Conservation (phyloP, 2,113 vertebrate species). For the Hystrix brachyura region DNA sequence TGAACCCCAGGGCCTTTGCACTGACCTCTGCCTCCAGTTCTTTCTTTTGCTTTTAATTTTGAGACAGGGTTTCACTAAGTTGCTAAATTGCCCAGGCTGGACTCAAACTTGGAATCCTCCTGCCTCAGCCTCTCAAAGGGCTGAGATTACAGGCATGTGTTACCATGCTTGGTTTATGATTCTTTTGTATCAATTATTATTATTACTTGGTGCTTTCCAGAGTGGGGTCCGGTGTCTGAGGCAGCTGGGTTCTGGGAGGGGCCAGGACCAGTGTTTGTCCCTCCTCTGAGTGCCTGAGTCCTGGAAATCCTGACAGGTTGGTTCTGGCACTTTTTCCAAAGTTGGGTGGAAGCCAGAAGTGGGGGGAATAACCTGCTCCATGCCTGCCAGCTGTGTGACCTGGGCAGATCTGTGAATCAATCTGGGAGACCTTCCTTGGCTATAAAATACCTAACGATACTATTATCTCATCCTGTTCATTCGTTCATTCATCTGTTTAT, state of each 20-base stretch:
- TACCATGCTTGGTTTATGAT: not conserved
- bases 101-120: not conserved
- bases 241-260: not conserved
- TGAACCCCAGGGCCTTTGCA: not conserved
- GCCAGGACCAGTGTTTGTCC: not conserved
- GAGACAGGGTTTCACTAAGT: not conserved
- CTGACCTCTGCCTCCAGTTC: not conserved
- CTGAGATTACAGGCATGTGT: not conserved
- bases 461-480: not conserved
- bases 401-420: not conserved
- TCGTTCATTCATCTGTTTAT: not conserved
- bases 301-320: not conserved
- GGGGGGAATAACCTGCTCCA: not conserved
- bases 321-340: not conserved
- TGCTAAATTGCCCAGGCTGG: not conserved
- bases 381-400: not conserved
- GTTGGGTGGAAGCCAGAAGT: not conserved
- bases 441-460: not conserved
- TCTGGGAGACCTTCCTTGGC: not conserved
- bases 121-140: not conserved
- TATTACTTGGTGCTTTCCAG: not conserved
- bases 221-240: not conserved
- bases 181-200: not conserved
- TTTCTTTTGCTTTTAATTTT: not conserved
- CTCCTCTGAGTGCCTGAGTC: not conserved